Evolutionary conservation across 2,888 invertebrate species (phyloP), one percentile per base, ranked within the genome.

Genomic region (Caenorhabditis sinica): DNA sequence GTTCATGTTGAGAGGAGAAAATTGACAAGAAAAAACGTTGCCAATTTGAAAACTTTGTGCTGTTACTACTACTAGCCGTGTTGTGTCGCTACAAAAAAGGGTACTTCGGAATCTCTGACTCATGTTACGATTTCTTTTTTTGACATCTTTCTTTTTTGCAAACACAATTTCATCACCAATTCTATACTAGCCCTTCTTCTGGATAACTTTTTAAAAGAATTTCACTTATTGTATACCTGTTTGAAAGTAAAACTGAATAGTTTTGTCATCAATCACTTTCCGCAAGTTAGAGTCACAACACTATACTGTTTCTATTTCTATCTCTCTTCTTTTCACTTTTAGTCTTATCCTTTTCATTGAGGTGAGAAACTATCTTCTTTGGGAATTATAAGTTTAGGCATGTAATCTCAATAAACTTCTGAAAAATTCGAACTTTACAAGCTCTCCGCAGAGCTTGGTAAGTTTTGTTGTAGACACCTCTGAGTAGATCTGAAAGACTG

Each of bases 201-300:
- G 74, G 63, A 51, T 61, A 61, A 73, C 61, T 63, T 65, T 53
- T 9, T 28, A 17, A 6, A 65, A 56, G 3, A 49, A 20, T 4
- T 30, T 20, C 1, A 23, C 11, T 66, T 65, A 11, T 45, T 65
- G 15, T 60, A 69, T 65, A 66, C 75, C 33, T 43, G 56, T 66
- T 75, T 66, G 40, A 49, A 61, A 61, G 33, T 1, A 51, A 40
- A 53, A 74, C 40, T 76, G 75, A 58, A 76, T 25, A 56, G 75
- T 77, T 77, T 51, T 51, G 61, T 69, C 77, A 77, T 77, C 77
- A 77, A 77, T 77, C 77, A 77, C 77, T 68, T 61, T 69, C 68
- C 75, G 51, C 60, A 45, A 75, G 75, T 75, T 53, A 51, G 51
- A 69, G 56, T 69, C 69, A 25, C 25, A 45, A 56, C 61, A 76